Evolutionary conservation across 2,797 vertebrate genomes (phyloP), one percentile per base, ranked within the genome.

Genomic region (Galaxias olidus): DNA sequence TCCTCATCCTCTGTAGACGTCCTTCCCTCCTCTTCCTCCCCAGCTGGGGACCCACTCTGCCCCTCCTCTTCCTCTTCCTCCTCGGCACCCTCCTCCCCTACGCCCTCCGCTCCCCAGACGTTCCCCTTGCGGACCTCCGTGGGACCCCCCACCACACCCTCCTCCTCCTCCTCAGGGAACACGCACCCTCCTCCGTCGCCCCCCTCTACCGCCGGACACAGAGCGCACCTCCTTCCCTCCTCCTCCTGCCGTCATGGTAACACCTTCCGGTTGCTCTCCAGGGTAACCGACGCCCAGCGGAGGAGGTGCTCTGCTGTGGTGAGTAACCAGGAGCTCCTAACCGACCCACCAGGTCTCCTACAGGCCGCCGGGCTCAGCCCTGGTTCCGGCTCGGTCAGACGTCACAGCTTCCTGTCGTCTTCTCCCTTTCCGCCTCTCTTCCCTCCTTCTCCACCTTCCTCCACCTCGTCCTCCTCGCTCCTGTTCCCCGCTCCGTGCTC

Each of bases 401-500:
- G 30, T 30, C 30, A 30, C 3, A 2, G 3, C 30, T 30, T 6
- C 14, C 54, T 14, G 13, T 7, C 8, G 40, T 19, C 51, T 44
- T 0, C 13, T 71, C n/a, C 1, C 52, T n/a, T n/a, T 68, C 10
- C 55, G 18, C 8, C 9, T 0, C 4, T 44, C 11, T 43, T 59
- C 9, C 1, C n/a, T 9, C 43, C 53, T 0, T 13, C 40, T 13
- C 15, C 15, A 4, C n/a, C 9, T 11, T 8, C 4, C 41, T 4
- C 8, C 68, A 53, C 60, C 61, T 20, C 72, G 77, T 52, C 71
- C 80, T 15, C 48, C 0, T 41, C 76, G 12, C 62, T 82, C 53
- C 79, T 80, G 0, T 79, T 84, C 59, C 55, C 74, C 50, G 80
- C 15, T 17, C 10, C 50, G n/a, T 10, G 9, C 50, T 18, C 50